Conservation (phyloP, 2,888 invertebrate species). For the Limnephilus lunatus region DNA sequence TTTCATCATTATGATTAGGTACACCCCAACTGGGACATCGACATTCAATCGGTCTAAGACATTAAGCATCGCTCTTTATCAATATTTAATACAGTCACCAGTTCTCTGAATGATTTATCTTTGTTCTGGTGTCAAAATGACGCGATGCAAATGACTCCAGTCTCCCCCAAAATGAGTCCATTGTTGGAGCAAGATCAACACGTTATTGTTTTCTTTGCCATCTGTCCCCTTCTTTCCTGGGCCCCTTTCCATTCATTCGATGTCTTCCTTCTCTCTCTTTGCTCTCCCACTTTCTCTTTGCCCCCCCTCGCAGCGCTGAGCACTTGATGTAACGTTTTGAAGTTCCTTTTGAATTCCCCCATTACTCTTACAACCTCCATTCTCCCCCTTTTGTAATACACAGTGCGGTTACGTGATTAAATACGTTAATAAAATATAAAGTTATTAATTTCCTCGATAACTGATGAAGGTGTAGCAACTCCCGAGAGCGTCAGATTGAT, state of each 20-base stretch:
- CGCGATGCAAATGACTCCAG: slow-evolving; percentile 29
- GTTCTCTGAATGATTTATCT: not conserved
- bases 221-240: slow-evolving; percentile 17
- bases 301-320: slow-evolving; percentile 25
- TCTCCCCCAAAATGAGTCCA: slow-evolving; percentile 32
- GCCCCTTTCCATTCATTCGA: not conserved
- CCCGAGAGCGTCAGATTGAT: not conserved
- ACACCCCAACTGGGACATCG: not conserved
- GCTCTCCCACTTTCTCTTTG: slow-evolving; percentile 16
- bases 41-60: not conserved
- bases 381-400: not conserved
- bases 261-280: slow-evolving; percentile 3
- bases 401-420: slow-evolving; percentile 36
- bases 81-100: not conserved
- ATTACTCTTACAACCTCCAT: not conserved
- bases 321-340: slow-evolving; percentile 54
- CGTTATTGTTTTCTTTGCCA: slow-evolving; percentile 36
- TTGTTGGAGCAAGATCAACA: slow-evolving; percentile 41
- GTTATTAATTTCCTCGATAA: not conserved
- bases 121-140: slow-evolving; percentile 19
- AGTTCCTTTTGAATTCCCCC: slow-evolving; percentile 40
- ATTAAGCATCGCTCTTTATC: not conserved
- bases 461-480: not conserved
- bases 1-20: not conserved
- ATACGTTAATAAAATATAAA: not conserved